phyloP scores from a whole-genome alignment of 2,888 invertebrate species.

The Microctonus hyperodae region DNA sequence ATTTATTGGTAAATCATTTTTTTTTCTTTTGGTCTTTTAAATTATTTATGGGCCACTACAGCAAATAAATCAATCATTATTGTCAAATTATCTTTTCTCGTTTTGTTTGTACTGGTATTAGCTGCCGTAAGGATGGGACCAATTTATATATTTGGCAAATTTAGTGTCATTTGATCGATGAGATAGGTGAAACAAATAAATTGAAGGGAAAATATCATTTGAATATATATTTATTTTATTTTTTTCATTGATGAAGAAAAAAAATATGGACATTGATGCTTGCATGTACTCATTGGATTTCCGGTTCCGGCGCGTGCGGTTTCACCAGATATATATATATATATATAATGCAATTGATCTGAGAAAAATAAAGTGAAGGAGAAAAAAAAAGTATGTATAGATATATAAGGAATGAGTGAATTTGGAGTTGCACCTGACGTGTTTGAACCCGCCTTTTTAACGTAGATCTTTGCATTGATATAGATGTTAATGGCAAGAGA shows the following conservation, averaged over 20 bases:
- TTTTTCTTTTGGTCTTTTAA: background rate
- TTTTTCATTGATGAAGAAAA: background rate
- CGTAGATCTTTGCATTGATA: conserved; percentile 48
- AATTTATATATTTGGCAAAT: background rate
- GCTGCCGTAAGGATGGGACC: no score
- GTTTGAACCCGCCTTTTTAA: conserved; percentile 44
- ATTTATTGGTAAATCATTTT: background rate
- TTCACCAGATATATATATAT: no score
- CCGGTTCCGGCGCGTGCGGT: conserved; percentile 31
- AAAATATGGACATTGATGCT: conserved; percentile 23
- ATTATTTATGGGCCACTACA: background rate
- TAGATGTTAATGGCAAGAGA: conserved; percentile 45
- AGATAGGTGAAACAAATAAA: background rate
- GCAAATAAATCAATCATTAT: background rate
- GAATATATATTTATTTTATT: background rate
- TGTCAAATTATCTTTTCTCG: background rate
- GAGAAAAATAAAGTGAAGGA: background rate
- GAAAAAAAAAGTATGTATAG: background rate
- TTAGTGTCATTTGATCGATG: background rate
- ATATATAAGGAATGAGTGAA: conserved; percentile 22
- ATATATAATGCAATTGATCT: background rate
- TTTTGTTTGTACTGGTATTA: no score
- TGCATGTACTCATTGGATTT: conserved; percentile 51
- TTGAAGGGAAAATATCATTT: background rate
- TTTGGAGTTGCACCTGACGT: conserved; percentile 53